Conservation (phyloP, 2,888 invertebrate species). For the Nomada ruficornis region DNA sequence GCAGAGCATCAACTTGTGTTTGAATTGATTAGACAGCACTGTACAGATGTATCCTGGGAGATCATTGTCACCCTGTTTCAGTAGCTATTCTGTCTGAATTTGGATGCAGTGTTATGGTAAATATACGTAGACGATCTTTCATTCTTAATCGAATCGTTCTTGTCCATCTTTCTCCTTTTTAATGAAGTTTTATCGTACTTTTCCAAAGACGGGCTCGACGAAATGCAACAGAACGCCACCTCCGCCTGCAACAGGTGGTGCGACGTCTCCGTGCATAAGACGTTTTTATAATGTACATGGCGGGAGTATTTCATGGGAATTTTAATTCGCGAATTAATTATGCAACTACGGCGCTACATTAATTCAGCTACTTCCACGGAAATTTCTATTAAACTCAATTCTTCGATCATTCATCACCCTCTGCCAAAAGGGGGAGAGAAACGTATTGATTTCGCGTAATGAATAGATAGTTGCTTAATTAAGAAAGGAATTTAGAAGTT, state of each 20-base stretch:
- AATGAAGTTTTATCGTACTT: neutral
- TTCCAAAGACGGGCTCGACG: neutral
- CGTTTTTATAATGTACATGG: neutral
- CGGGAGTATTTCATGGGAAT: neutral
- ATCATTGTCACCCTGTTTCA: neutral
- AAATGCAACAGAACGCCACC: constrained; percentile 12
- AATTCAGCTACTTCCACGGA: too few species aligned
- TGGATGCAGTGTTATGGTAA: neutral
- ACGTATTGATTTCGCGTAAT: neutral
- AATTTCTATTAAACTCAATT: too few species aligned
- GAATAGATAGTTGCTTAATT: neutral
- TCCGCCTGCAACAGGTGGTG: constrained; percentile 45
- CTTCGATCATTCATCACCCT: too few species aligned
- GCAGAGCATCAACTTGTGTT: constrained; percentile 3
- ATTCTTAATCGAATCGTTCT: neutral
- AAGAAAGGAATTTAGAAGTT: constrained; percentile 7
- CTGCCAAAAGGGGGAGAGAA: neutral
- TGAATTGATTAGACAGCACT: constrained; percentile 45
- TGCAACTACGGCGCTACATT: too few species aligned
- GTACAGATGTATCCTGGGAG: constrained; percentile 1
- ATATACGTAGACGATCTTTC: neutral
- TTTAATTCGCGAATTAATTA: neutral
- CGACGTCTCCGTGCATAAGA: neutral
- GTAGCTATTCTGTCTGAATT: neutral
- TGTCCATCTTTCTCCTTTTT: neutral